A percentile compares a stretch with the other conserved stretches of the same genome.
Conservation (phyloP, 2,888 invertebrate species). For the Hirtodrosophila trivittata region DNA sequence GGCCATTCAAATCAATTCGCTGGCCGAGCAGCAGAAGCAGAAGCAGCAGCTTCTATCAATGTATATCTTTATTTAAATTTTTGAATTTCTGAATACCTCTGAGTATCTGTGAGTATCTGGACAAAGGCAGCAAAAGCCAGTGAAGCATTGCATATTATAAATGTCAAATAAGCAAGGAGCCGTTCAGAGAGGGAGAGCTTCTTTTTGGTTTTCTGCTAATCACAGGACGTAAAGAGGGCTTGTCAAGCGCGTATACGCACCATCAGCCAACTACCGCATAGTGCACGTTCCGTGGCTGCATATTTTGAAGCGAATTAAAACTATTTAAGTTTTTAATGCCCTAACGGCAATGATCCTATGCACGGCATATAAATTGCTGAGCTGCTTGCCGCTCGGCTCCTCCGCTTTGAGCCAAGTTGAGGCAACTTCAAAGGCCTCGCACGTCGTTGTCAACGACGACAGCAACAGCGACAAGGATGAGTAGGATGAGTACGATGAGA, state of each 20-base stretch:
- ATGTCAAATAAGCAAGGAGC: conserved; percentile 25
- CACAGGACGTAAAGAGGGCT: not conserved
- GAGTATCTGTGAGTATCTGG: conserved; percentile 17
- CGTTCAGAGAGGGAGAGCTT: not conserved
- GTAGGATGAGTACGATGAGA: not conserved
- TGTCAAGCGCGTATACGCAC: conserved; percentile 45
- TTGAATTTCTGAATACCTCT: not conserved
- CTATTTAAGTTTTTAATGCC: conserved; percentile 80
- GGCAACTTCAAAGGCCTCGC: conserved; percentile 67
- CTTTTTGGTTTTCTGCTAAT: not conserved
- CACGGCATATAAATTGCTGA: conserved; percentile 74
- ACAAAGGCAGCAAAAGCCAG: conserved; percentile 31
- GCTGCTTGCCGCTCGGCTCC: conserved; percentile 13
- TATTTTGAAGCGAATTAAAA: conserved; percentile 74
- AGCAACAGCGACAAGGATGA: conserved; percentile 13
- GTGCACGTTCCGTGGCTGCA: conserved; percentile 46
- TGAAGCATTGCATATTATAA: conserved; percentile 57
- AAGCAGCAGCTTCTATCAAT: conserved; percentile 31
- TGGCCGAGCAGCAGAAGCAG: conserved; percentile 21
- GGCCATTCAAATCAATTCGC: conserved; percentile 75
- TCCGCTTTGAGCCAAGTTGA: conserved; percentile 22
- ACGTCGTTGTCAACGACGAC: conserved; percentile 59
- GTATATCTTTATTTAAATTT: conserved; percentile 51
- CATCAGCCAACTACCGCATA: conserved; percentile 26
- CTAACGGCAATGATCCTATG: conserved; percentile 75